Base-by-base conservation (phyloP, 2,113 vertebrate genomes). In the Marmota monax region DNA sequence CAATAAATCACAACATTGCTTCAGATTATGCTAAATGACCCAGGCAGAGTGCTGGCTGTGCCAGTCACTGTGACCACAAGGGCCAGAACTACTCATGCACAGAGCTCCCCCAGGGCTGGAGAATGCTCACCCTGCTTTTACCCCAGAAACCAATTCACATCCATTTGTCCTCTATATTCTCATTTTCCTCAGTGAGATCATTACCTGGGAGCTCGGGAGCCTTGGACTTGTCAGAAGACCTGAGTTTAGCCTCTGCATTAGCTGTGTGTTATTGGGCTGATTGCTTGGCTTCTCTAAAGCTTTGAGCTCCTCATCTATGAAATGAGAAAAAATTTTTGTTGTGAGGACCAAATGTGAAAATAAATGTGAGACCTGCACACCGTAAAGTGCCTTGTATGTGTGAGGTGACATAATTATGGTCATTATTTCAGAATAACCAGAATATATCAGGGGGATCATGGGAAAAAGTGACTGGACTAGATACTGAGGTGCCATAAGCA, bases 1-100 rank as follows among this genome's bases (percentile, higher is more conserved):
- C 95, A 61, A 96, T 96, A 95, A 96, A 97, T 97, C 96, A 96
- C 78, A 84, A 23, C 22, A 13, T 83, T 34, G 56, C 96, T 92
- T 85, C 73, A 18, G 94, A 84, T 90, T 89, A 65, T 89, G 92
- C 90, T 90, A 86, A 96, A 84, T 79, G 92, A 95, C 90, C 94
- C 34, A 83, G 82, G 94, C 84, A 85, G 65, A 88, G 88, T 34
- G 32, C 91, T 84, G 70, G 76, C 80, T 89, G 63, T 76, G 92
- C n/a, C 72, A 53, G 82, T 42, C 5, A 0, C 90, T 77, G 56
- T 82, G 93, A 84, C 86, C 67, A 37, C 0, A 9, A 76, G 84
- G 42, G 8, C 86, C 73, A 42, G 84, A 84, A 61, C 37, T 69
- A 25, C 72, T 42, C 1, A 1, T 27, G 29, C 18, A 2, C 0